Conservation (phyloP, 2,888 invertebrate species). For the Marasmarcha lunaedactyla region DNA sequence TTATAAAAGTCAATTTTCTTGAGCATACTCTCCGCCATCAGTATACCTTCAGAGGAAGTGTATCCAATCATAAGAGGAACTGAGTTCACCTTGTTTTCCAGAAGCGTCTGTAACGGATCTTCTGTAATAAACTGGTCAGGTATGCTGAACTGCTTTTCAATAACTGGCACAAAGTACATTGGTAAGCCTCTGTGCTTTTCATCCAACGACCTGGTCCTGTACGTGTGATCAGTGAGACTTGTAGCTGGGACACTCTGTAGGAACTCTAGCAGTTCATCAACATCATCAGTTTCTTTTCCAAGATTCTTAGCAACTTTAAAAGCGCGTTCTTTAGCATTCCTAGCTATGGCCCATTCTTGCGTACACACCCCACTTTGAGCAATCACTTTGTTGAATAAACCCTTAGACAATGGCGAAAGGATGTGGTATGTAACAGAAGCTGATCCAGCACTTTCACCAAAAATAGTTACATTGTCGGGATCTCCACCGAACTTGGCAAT, state of each 20-base stretch:
- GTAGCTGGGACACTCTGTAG: conserved; percentile 29
- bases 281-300: conserved; percentile 21
- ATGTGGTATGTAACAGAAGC: conserved; percentile 75
- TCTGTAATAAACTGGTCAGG: conserved; percentile 31
- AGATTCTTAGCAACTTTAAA: conserved; percentile 18
- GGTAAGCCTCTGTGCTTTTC: conserved; percentile 33
- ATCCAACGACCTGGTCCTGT: conserved; percentile 27
- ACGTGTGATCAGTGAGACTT: conserved; percentile 24
- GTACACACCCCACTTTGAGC: conserved; percentile 40
- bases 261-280: conserved; percentile 27
- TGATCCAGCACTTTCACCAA: conserved; percentile 75
- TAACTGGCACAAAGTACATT: conserved; percentile 33
- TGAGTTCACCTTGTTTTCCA: conserved; percentile 25
- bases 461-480: conserved; percentile 67
- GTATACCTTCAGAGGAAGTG: conserved; percentile 36
- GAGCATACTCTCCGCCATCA: conserved; percentile 21
- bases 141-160: conserved; percentile 32
- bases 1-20: conserved; percentile 26
- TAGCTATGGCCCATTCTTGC: conserved; percentile 20
- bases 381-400: conserved; percentile 48
- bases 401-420: conserved; percentile 65
- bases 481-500: conserved; percentile 75
- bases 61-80: conserved; percentile 39
- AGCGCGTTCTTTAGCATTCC: conserved; percentile 15
- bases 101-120: conserved; percentile 25